Percentiles rank a stretch among this genome's conserved stretches.
phyloP scores from a whole-genome alignment of 64 coral and sea anemone species.

The Montipora foliosa region DNA sequence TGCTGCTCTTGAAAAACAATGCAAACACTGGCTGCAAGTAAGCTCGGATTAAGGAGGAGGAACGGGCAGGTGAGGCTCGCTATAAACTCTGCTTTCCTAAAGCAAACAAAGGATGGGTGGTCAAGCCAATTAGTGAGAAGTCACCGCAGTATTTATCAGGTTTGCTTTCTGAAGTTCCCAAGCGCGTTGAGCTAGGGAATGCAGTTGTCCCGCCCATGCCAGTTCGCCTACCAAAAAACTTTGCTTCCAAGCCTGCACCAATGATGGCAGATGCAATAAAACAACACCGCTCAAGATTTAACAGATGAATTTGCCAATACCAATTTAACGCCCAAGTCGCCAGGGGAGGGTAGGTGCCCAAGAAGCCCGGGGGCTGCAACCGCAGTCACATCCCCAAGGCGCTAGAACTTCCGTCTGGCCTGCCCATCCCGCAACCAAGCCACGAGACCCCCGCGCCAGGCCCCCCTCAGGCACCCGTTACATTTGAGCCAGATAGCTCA shows the following conservation, averaged over 20 bases:
- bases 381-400: too few species aligned
- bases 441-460: too few species aligned
- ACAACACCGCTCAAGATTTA: background rate
- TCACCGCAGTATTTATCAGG: background rate
- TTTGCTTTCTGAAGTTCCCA: constrained; percentile 3
- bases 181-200: background rate
- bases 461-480: too few species aligned
- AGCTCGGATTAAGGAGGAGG: constrained; percentile 9
- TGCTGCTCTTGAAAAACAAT: background rate
- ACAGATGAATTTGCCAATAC: background rate
- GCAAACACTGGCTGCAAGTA: background rate
- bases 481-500: too few species aligned
- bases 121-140: constrained; percentile 23
- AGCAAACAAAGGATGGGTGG: constrained; percentile 37
- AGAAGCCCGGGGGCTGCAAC: too few species aligned
- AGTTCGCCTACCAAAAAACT: background rate
- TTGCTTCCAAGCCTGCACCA: background rate
- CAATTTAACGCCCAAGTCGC: too few species aligned
- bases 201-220: background rate
- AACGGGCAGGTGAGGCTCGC: constrained; percentile 30
- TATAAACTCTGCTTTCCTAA: constrained; percentile 51
- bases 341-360: too few species aligned
- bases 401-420: too few species aligned
- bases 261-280: background rate
- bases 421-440: too few species aligned